Evolutionary conservation across 2,113 vertebrate genomes (phyloP).

Genomic region (Clarias gariepinus): DNA sequence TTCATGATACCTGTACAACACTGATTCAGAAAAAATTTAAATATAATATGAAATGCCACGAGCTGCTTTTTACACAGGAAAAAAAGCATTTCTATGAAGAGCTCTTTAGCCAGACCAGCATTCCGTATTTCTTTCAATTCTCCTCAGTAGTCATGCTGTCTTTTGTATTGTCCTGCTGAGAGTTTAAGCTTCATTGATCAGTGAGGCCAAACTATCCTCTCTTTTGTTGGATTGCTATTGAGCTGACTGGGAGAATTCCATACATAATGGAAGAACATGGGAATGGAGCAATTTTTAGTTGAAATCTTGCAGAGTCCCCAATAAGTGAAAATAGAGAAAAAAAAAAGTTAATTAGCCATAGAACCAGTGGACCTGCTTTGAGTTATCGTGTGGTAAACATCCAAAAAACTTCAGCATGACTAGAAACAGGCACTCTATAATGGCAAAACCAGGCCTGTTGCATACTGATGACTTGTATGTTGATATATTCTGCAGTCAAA

Average conservation of each 20-base stretch:
- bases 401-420: neutral
- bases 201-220: neutral
- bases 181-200: slow-evolving; percentile 32
- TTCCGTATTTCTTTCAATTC: neutral
- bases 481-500: slow-evolving; percentile 9
- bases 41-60: neutral
- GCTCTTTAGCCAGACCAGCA: slow-evolving; percentile 4
- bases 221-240: neutral
- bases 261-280: neutral
- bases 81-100: neutral
- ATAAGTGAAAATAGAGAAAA: neutral
- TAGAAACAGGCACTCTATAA: slow-evolving; percentile 3
- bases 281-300: neutral
- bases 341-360: neutral
- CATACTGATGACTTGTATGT: neutral
- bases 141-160: neutral
- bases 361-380: neutral
- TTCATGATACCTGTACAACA: neutral
- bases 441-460: neutral
- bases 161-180: slow-evolving; percentile 9
- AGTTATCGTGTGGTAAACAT: neutral
- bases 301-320: neutral
- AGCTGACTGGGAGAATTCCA: neutral
- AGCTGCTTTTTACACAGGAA: neutral
- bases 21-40: slow-evolving; percentile 3